Conservation (phyloP, 1,140 invertebrate genomes). For the Nasonia giraulti region DNA sequence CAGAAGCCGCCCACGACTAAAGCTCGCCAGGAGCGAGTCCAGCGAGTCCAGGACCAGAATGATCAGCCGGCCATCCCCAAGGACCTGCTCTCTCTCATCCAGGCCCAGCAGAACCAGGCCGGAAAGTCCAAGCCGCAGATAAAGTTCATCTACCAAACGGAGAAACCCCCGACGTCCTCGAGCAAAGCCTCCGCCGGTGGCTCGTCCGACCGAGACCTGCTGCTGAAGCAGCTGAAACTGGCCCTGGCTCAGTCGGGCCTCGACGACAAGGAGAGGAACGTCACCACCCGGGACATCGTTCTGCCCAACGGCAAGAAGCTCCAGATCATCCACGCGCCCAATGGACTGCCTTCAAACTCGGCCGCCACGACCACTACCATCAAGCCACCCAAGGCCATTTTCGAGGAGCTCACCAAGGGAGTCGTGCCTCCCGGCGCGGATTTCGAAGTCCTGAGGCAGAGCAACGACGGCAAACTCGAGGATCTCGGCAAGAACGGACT, state of each 20-base stretch:
- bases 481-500: conserved; percentile 79
- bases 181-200: conserved; percentile 33
- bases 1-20: conserved; percentile 52
- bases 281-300: conserved; percentile 82
- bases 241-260: conserved; percentile 80
- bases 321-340: conserved; percentile 76
- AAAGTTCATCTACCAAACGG: conserved; percentile 69
- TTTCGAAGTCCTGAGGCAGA: conserved; percentile 85
- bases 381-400: conserved; percentile 75
- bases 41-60: conserved; percentile 50
- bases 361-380: conserved; percentile 70
- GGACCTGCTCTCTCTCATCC: conserved; percentile 65
- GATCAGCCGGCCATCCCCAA: conserved; percentile 57
- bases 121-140: conserved; percentile 66
- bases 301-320: conserved; percentile 84
- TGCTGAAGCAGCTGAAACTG: conserved; percentile 82
- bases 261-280: conserved; percentile 79
- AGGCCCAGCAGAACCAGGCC: conserved; percentile 63
- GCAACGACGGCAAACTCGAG: conserved; percentile 82
- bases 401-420: conserved; percentile 85
- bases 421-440: conserved; percentile 84
- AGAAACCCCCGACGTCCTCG: conserved; percentile 57
- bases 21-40: conserved; percentile 53
- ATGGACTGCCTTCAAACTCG: conserved; percentile 60
- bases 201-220: conserved; percentile 73